Evolutionary conservation across 2,888 invertebrate species (phyloP).

Genomic region (Geophilus truncorum): DNA sequence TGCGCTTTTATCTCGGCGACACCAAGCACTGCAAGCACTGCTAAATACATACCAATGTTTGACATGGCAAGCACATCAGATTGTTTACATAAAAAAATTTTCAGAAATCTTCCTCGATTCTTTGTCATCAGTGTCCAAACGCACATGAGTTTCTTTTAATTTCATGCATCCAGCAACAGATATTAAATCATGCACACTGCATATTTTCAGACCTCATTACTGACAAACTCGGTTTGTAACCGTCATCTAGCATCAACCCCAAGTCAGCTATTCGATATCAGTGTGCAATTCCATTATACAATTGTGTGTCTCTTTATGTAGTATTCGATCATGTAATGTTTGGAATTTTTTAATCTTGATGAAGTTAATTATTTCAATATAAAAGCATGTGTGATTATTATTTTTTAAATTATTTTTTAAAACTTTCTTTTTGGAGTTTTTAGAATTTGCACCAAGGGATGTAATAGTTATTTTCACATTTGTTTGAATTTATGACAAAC

Average conservation of each 20-base stretch:
- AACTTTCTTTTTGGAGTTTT: too few species aligned
- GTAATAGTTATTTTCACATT: too few species aligned
- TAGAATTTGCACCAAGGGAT: too few species aligned
- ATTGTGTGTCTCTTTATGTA: not conserved
- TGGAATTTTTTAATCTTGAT: too few species aligned
- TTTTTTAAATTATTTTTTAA: not conserved
- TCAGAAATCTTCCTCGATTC: not conserved
- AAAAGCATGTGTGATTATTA: not conserved
- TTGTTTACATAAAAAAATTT: not conserved
- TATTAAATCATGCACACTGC: not conserved
- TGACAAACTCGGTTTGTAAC: not conserved
- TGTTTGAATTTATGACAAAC: too few species aligned
- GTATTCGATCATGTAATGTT: not conserved
- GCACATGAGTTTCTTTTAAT: not conserved
- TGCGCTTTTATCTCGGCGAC: not conserved
- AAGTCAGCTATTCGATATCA: not conserved
- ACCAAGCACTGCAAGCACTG: not conserved
- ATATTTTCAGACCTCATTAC: slow-evolving; percentile 3
- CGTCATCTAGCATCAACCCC: not conserved
- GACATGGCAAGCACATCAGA: not conserved
- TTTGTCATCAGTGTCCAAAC: not conserved
- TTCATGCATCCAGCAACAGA: not conserved
- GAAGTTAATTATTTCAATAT: too few species aligned
- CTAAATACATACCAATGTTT: not conserved
- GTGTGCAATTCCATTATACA: not conserved